Evolutionary conservation across 2,888 invertebrate species (phyloP).

Genomic region (Euphydryas editha): DNA sequence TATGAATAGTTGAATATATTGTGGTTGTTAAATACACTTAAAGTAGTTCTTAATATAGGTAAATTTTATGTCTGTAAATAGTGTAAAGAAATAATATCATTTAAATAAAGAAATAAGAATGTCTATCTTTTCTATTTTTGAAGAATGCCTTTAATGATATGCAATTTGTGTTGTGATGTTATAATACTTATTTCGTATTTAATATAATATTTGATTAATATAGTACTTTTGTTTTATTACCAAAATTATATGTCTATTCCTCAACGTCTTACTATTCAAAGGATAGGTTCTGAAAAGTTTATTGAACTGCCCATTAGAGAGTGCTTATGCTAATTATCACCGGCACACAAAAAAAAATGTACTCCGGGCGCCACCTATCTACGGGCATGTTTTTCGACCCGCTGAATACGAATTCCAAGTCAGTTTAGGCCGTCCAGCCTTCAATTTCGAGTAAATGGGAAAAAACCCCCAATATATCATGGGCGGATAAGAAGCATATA

Average conservation of each 20-base stretch:
- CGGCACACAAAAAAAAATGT: too few species aligned
- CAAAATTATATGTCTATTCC: not conserved
- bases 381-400: too few species aligned
- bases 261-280: not conserved
- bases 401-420: too few species aligned
- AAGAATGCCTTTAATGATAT: conserved; percentile 66
- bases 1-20: conserved; percentile 17
- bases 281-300: too few species aligned
- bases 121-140: conserved; percentile 50
- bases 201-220: conserved; percentile 40
- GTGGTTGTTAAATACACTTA: conserved; percentile 9
- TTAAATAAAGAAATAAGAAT: conserved; percentile 47
- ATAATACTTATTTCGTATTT: conserved; percentile 54
- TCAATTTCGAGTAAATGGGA: too few species aligned
- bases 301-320: too few species aligned
- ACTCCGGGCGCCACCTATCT: too few species aligned
- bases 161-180: conserved; percentile 63
- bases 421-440: too few species aligned
- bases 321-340: too few species aligned
- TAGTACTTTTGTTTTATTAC: conserved; percentile 2
- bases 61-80: conserved; percentile 40
- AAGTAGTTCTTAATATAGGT: conserved; percentile 1
- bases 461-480: too few species aligned
- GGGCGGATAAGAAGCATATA: too few species aligned
- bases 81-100: conserved; percentile 44